Evolutionary conservation across 2,113 vertebrate genomes (phyloP), one percentile per base, ranked within the genome.

Genomic region (Podocnemis expansa): DNA sequence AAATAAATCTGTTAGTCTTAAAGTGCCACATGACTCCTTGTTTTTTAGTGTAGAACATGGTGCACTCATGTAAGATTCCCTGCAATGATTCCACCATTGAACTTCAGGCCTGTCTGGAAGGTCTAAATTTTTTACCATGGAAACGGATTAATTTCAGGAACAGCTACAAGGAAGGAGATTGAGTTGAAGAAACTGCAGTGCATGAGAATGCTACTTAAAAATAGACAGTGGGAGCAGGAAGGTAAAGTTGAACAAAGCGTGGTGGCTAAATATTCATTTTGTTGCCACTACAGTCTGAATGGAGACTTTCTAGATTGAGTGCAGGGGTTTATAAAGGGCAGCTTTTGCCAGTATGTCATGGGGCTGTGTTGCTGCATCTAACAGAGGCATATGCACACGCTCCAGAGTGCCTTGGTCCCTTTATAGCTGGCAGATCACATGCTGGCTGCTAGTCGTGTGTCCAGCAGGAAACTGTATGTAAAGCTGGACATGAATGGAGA

Each of bases 81-180:
- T 1, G 45, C 1, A 5, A 38, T 0, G 0, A 51, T 27, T 82
- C 90, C 92, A 86, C 94, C 93, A 70, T 78, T 51, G 2, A 63
- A 29, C 51, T 45, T 83, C 80, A 0, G 90, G 84, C 58, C 85
- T 21, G 94, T 90, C 96, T 96, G 92, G 93, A 86, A 80, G 94
- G 3, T 94, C 45, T n/a, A 38, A 82, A 38, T 87, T 87, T 34
- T 94, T 94, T 89, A 3, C 93, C 2, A 87, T 89, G 95, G 92
- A 89, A 83, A 95, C 91, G 52, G 93, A 75, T 94, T 97, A 87
- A 95, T 97, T 93, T 89, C 94, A 94, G 95, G 92, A 94, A 85
- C 89, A 93, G 94, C 89, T 38, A 78, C 89, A 82, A 90, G 89
- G 73, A 58, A 60, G 82, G 84, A 91, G 93, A 82, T 83, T 3